Evolutionary conservation across 1,140 invertebrate species (phyloP), one percentile per base, ranked within the genome.

Genomic region (Vanessa atalanta): DNA sequence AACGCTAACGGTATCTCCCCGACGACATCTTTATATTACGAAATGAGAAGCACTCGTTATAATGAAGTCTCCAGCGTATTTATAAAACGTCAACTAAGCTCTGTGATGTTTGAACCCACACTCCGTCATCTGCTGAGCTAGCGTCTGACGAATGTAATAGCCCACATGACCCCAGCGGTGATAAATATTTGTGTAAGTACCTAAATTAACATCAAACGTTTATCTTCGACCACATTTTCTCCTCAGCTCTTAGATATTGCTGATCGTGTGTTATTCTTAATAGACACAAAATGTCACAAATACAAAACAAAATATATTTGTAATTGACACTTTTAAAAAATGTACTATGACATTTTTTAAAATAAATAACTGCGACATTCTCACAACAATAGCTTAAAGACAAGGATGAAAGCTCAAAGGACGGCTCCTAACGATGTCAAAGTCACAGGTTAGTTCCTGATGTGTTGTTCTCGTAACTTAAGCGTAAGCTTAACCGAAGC

Each of bases 21-120:
- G 57, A 57, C 57, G 31, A 51, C 64, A 65, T 68, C 66, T 69
- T 69, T 69, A 69, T 57, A 53, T 16, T 15, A 37, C 20, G 8
- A 16, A 60, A 47, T 57, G 12, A 43, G 12, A 43, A 23, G 66
- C 66, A 69, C 31, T 69, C 66, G 53, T 57, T 69, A 69, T 69
- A 69, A 69, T 69, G 53, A 69, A 69, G 57, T 61, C 57, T 61
- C 57, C 23, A 20, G 37, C 37, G 53, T 71, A 65, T 71, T 71
- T 71, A 64, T 64, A 64, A 71, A 71, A 71, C 43, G 69, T 71
- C 69, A 64, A 71, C 26, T 53, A 43, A 71, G 69, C 69, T 43
- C n/a, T 37, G 15, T 31, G 65, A 50, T 61, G 57, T 61, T 61
- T 61, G 51, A 47, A 57, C 31, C 53, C 55, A 47, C 23, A 20